Percentiles rank a stretch among this genome's conserved stretches.
Conservation (phyloP, 2,888 invertebrate species). For the Crematogaster levior region DNA sequence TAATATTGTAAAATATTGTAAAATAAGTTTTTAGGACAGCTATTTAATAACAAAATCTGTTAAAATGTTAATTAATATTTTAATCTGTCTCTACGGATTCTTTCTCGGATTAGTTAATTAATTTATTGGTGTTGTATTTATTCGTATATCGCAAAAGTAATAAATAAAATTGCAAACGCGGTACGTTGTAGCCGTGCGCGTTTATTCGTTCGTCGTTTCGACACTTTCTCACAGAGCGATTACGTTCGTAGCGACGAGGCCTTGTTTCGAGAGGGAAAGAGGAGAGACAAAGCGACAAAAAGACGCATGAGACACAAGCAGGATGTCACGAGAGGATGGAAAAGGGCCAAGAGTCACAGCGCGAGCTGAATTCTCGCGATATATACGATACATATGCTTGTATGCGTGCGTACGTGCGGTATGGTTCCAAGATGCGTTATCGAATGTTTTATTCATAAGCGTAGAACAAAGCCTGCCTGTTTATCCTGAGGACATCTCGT, state of each 20-base stretch:
- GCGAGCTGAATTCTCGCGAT: conserved; percentile 62
- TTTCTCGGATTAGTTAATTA: neutral
- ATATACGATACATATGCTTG: conserved; percentile 27
- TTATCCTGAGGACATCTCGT: conserved; percentile 85
- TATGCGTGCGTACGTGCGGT: conserved; percentile 68
- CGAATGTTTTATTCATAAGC: conserved; percentile 85
- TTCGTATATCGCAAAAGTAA: neutral
- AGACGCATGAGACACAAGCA: conserved; percentile 29
- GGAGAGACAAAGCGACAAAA: conserved; percentile 24
- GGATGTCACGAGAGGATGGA: conserved; percentile 70
- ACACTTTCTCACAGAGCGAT: conserved; percentile 35
- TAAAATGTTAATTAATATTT: neutral
- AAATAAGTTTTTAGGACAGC: neutral
- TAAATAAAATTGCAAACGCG: neutral
- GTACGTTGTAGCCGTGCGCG: neutral
- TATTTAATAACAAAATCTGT: neutral
- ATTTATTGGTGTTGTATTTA: neutral
- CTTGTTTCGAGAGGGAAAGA: conserved; percentile 25
- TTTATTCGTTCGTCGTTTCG: conserved; percentile 9
- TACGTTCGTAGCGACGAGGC: conserved; percentile 9
- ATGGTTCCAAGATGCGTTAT: conserved; percentile 83
- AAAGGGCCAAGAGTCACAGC: conserved; percentile 64
- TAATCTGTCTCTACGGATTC: neutral
- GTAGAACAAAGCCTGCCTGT: conserved; percentile 84
- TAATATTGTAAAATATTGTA: neutral